Percentiles rank a stretch among this genome's conserved stretches.
phyloP scores from a whole-genome alignment of 2,797 vertebrate genomes.

The Streptopelia turtur region DNA sequence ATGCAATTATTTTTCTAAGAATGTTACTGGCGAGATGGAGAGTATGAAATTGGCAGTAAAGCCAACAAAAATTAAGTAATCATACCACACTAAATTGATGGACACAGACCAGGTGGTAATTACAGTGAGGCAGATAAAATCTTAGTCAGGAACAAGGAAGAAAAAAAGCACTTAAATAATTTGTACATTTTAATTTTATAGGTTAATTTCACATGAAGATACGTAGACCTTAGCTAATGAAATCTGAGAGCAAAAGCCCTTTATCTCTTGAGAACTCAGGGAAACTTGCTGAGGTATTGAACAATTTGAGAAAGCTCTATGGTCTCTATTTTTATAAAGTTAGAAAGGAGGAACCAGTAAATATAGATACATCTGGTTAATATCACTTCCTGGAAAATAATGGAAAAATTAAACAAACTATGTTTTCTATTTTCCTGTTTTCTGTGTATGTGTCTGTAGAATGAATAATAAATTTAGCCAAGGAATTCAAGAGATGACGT shows the following conservation, averaged over 20 bases:
- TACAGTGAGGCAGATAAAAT: not conserved
- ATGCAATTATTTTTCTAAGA: not conserved
- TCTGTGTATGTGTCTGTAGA: not conserved
- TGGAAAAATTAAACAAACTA: not conserved
- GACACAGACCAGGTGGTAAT: not conserved
- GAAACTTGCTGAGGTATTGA: not conserved
- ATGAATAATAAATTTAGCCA: not conserved
- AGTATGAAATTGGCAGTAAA: not conserved
- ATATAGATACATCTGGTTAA: not conserved
- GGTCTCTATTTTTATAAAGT: not conserved
- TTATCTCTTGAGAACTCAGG: not conserved
- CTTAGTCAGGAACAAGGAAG: not conserved
- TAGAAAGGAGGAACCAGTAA: not conserved
- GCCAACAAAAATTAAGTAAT: not conserved
- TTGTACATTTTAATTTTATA: not conserved
- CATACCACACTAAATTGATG: not conserved
- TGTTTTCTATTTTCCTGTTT: not conserved
- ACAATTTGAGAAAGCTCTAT: not conserved
- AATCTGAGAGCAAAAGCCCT: not conserved
- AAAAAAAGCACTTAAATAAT: not conserved
- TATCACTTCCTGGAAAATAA: not conserved
- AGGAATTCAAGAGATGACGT: not conserved
- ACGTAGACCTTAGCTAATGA: not conserved
- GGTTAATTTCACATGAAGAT: not conserved
- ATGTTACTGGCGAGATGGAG: not conserved